Conservation (phyloP, 2,797 vertebrate genomes). For the Mormyrus hasselquistii region DNA sequence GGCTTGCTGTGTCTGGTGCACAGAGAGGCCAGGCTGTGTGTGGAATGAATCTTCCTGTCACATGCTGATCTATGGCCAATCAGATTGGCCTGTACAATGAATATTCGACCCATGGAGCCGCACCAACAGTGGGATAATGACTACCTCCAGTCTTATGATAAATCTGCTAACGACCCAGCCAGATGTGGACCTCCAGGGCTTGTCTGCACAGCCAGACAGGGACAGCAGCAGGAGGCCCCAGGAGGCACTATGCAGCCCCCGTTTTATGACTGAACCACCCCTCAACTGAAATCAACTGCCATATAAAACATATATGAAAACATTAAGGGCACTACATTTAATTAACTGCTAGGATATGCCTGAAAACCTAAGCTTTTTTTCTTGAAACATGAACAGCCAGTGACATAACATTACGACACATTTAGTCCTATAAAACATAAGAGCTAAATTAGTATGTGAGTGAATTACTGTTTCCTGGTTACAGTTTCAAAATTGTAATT, state of each 20-base stretch:
- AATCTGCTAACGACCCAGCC: background rate
- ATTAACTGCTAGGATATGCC: background rate
- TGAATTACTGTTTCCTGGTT: background rate
- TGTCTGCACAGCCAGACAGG: slow-evolving; percentile 16
- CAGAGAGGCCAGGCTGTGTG: background rate
- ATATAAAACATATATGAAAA: background rate
- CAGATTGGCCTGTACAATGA: background rate
- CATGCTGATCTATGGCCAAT: background rate
- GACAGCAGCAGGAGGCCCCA: slow-evolving; percentile 11
- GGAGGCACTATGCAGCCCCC: background rate
- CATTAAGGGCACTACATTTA: slow-evolving; percentile 3
- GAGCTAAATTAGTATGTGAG: background rate
- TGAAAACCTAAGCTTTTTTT: background rate
- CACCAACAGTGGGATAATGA: background rate
- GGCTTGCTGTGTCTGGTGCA: slow-evolving; percentile 20
- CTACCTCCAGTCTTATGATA: background rate
- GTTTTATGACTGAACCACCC: background rate
- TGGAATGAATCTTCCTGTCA: background rate
- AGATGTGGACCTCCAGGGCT: slow-evolving; percentile 2
- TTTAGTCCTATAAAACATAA: background rate
- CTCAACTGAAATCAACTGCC: background rate
- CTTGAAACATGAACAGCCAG: background rate
- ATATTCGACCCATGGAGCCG: background rate
- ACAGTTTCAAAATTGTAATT: background rate
- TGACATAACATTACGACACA: background rate